Percentiles rank a stretch among this genome's conserved stretches.
Evolutionary conservation across 1,140 invertebrate species (phyloP).

Genomic region (Potamilus streckersoni): DNA sequence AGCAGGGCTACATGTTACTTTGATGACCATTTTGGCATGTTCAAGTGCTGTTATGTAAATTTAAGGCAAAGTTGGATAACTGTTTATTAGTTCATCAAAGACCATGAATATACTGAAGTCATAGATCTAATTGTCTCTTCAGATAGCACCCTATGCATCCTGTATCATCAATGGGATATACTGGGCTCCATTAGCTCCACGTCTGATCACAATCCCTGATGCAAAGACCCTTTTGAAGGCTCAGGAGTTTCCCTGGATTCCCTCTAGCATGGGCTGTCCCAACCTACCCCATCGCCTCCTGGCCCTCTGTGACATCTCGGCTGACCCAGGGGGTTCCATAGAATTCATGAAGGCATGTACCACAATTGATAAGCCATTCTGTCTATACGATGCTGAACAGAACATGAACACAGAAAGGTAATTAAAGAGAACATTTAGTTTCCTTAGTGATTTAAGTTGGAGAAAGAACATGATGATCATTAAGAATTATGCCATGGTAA

Average conservation of each 20-base stretch:
- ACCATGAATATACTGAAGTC: no score
- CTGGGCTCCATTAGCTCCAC: slow-evolving; percentile 97
- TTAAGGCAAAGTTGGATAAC: no score
- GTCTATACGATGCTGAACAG: slow-evolving; percentile 97
- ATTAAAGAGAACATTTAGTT: background rate
- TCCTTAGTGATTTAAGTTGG: no score
- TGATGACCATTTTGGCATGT: no score
- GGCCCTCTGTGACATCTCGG: slow-evolving; percentile 96
- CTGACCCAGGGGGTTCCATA: slow-evolving; percentile 98
- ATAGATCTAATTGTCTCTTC: slow-evolving; percentile 27
- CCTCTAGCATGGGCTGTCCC: slow-evolving; percentile 82
- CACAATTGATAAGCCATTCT: slow-evolving; percentile 99
- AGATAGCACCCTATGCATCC: slow-evolving; percentile 97
- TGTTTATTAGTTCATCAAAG: no score
- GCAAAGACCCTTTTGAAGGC: slow-evolving; percentile 93
- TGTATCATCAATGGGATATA: slow-evolving; percentile 99
- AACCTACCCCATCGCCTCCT: slow-evolving; percentile 83
- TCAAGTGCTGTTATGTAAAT: no score
- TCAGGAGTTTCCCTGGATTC: slow-evolving; percentile 91
- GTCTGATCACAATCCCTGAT: slow-evolving; percentile 96
- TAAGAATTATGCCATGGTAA: no score
- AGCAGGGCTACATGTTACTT: no score
- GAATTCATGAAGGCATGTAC: slow-evolving; percentile 99
- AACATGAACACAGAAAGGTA: slow-evolving; percentile 96
- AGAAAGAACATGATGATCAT: no score